Evolutionary conservation across 35 echinoderm and acorn worm genomes (phyloP), one percentile per base, ranked within the genome.

Genomic region (Holothuria glaberrima): DNA sequence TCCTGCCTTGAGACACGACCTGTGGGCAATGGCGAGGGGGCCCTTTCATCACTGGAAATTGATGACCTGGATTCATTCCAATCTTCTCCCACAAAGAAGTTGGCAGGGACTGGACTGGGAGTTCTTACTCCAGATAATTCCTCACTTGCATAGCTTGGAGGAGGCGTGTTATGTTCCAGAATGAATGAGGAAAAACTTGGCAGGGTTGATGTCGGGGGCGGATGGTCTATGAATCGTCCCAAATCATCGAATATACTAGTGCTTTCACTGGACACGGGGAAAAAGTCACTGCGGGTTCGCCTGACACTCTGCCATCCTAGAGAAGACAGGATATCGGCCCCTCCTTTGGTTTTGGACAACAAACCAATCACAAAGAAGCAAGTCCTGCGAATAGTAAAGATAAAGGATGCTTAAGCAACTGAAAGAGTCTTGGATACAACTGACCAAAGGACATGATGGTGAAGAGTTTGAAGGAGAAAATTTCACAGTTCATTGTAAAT

Each of bases 281-380:
- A 98, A 77, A 90, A 88, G 19, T 94, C 92, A 5, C 68, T 75
- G 24, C 95, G 87, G 31, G 76, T 89, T 41, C 94, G 90, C 48
- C 95, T 87, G 9, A 92, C 88, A 30, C 95, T 94, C 58, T 97
- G 92, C 95, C 95, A 98, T 20, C 95, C 95, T 12, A 98, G 80
- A 4, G 86, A 86, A 30, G 93, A 94, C 16, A 98, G 64, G 9
- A 94, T 94, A 46, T 92, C 95, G 48, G 95, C 90, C 20, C 95
- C 95, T 57, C 70, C 93, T 29, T 85, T 94, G 0, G 92, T 98
- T 78, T 98, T 98, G 56, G 93, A 92, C 30, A 98, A 82, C 6
- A 98, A 82, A 25, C 95, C 95, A 25, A 98, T 63, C 59, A 98
- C 95, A 91, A 94, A 94, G 90, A 98, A 98, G 88, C 95, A 98